These are phyloP conservation scores for Spialia ferax DNA, from an alignment of 2,888 invertebrate genomes.

Conservation along the genomic window DNA sequence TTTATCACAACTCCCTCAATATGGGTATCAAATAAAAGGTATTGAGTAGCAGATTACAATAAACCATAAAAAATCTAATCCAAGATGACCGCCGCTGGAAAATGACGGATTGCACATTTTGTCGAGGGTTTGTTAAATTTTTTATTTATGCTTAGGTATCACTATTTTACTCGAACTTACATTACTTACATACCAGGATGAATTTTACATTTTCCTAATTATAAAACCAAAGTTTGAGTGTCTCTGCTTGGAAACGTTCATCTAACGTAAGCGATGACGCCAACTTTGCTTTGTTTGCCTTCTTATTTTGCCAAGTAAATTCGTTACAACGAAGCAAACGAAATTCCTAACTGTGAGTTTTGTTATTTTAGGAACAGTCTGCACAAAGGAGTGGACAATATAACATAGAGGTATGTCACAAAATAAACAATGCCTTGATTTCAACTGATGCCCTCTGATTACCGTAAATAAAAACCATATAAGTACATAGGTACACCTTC, in stretches of 20 bases:
- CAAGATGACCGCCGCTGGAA: too few relatives aligned
- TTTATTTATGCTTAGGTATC: too few relatives aligned
- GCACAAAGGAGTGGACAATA: conserved; percentile 15
- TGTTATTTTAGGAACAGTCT: conserved; percentile 31
- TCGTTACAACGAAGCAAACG: conserved; percentile 34
- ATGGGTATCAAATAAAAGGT: too few relatives aligned
- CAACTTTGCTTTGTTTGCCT: conserved; percentile 69
- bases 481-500: too few relatives aligned
- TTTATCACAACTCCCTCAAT: too few relatives aligned
- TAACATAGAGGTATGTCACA: background rate
- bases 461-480: background rate
- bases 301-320: conserved; percentile 70
- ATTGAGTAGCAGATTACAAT: too few relatives aligned
- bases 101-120: too few relatives aligned
- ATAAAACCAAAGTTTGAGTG: conserved; percentile 2
- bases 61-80: too few relatives aligned
- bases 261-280: conserved; percentile 74
- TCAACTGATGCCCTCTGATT: background rate
- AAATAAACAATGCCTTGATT: background rate
- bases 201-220: background rate
- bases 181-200: too few relatives aligned
- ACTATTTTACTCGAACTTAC: too few relatives aligned
- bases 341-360: conserved; percentile 27
- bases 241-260: conserved; percentile 56
- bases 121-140: too few relatives aligned